Evolutionary conservation across 2,888 invertebrate genomes (phyloP), one percentile per base, ranked within the genome.

Genomic region (Hypena proboscidalis): DNA sequence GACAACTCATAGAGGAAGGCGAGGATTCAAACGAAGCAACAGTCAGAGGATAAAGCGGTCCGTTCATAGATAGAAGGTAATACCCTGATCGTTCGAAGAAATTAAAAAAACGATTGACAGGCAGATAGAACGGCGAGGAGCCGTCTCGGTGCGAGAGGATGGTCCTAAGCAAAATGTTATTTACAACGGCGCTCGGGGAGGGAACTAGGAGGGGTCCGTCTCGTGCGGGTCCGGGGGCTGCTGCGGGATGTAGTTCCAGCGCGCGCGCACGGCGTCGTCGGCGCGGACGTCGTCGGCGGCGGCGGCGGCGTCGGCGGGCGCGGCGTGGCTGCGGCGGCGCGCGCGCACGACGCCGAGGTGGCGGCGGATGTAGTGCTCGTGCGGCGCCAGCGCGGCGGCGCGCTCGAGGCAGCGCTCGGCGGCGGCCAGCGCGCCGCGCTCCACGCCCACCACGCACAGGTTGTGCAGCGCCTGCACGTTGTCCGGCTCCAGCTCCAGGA

Each of bases 391-490:
- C 3, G 92, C 90, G 36, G 95, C 95, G 1, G 97, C 97, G 32
- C 94, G 93, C 32, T 94, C 92, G 9, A 99, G 92, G 77, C 99
- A 99, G 35, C 94, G 92, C 60, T 97, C 96, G 0, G 98, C 99
- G 37, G 94, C 91, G n/a, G 94, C 92, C 15, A 99, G 91, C 67
- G 96, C 94, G 5, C 98, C 98, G 21, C 97, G 93, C 82, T 99
- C 98, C 3, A 99, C 98, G 64, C 96, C 96, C 0, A 99, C 98
- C 4, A 99, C 99, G 85, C 99, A 99, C 13, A 99, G 92, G 85
- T 99, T 99, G 91, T 99, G 99, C 26, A 97, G 92, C 0, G 98
- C 98, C 88, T 98, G 98, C 51, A 97, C 96, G 80, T 98, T 98
- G 61, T 95, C 94, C 0, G 98, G 95, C 67, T 99, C 98, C 53